Conservation (phyloP, 2,888 invertebrate species). For the Escarpia spicata region DNA sequence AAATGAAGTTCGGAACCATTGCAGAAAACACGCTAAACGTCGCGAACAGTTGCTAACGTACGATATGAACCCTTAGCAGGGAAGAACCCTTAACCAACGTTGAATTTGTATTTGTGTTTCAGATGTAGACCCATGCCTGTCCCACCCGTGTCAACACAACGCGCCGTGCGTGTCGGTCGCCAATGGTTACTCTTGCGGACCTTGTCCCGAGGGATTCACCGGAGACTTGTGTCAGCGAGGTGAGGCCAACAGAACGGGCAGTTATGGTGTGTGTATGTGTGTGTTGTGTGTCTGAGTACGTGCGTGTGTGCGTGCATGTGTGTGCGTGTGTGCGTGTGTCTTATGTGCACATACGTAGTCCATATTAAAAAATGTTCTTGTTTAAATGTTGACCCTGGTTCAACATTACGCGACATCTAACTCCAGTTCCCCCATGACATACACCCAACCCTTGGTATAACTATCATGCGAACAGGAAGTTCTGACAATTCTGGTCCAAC, state of each 20-base stretch:
- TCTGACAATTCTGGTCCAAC: neutral
- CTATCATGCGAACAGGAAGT: neutral
- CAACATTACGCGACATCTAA: too few species aligned
- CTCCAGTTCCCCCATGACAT: too few species aligned
- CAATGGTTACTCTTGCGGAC: conserved; percentile 40
- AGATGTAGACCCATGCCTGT: conserved; percentile 33
- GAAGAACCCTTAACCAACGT: too few species aligned
- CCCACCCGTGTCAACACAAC: conserved; percentile 38
- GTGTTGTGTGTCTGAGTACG: neutral
- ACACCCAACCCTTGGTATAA: too few species aligned
- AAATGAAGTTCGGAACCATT: too few species aligned
- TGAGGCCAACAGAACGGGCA: conserved; percentile 14
- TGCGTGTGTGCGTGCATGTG: neutral
- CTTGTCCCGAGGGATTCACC: conserved; percentile 39
- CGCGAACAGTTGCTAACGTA: too few species aligned
- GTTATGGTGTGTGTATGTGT: neutral
- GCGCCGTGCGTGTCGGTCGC: conserved; percentile 36
- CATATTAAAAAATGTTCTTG: too few species aligned
- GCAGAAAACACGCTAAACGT: too few species aligned
- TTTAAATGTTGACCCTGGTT: too few species aligned
- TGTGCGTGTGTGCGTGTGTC: neutral
- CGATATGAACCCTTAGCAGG: too few species aligned
- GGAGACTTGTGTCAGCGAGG: conserved; percentile 40
- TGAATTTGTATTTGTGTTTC: neutral
- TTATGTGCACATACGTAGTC: neutral